Conservation (phyloP, 2,888 invertebrate genomes). For the Athalia cordata region DNA sequence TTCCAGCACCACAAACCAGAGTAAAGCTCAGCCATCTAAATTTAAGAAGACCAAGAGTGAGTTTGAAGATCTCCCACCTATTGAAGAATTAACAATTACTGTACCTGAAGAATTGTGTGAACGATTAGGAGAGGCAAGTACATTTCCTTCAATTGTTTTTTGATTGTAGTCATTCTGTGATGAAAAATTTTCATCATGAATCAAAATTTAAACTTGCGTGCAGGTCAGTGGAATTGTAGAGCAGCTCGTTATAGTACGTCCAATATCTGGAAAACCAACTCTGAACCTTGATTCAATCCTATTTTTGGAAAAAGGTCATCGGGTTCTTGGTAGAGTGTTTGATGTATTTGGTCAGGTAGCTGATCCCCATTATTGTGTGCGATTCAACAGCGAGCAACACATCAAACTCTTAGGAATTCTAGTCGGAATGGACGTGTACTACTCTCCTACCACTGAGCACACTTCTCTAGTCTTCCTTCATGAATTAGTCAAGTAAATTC, state of each 20-base stretch:
- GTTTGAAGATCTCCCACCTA: slow-evolving; percentile 86
- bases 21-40: slow-evolving; percentile 20
- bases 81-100: slow-evolving; percentile 86
- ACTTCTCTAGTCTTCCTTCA: slow-evolving; percentile 85
- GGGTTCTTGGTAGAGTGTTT: slow-evolving; percentile 87
- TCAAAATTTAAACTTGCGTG: slow-evolving; percentile 57
- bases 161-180: background rate
- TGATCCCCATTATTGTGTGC: slow-evolving; percentile 91
- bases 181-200: slow-evolving; percentile 31
- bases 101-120: slow-evolving; percentile 85
- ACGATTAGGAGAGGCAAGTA: slow-evolving; percentile 81
- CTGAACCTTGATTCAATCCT: slow-evolving; percentile 91
- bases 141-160: background rate
- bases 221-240: slow-evolving; percentile 73
- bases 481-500: slow-evolving; percentile 82
- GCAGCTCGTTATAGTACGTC: slow-evolving; percentile 82
- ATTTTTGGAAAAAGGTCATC: slow-evolving; percentile 87
- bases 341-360: slow-evolving; percentile 94
- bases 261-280: slow-evolving; percentile 83
- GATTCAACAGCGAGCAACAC: slow-evolving; percentile 89
- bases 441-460: slow-evolving; percentile 86
- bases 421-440: slow-evolving; percentile 85
- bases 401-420: slow-evolving; percentile 81
- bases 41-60: slow-evolving; percentile 73
- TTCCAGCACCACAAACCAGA: slow-evolving; percentile 3